phyloP scores from a whole-genome alignment of 2,888 invertebrate species.

The Entomobrya multifasciata region DNA sequence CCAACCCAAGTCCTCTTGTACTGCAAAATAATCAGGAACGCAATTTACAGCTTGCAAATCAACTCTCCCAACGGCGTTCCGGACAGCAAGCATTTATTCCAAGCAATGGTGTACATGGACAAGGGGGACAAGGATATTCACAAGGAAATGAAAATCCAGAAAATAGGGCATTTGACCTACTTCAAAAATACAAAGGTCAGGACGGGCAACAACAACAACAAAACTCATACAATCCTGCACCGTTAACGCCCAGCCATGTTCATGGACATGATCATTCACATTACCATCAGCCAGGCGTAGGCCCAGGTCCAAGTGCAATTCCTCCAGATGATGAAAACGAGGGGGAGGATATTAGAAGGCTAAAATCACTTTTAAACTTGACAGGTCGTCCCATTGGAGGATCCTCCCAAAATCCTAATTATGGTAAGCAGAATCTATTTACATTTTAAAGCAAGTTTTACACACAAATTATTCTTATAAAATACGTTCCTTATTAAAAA shows the following conservation, averaged over 20 bases:
- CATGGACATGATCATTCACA: background rate
- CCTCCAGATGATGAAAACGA: constrained; percentile 62
- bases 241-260: constrained; percentile 25
- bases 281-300: background rate
- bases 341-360: constrained; percentile 52
- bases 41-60: constrained; percentile 52
- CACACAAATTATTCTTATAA: background rate
- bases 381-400: constrained; percentile 18
- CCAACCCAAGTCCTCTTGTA: constrained; percentile 50
- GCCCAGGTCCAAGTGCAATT: too few relatives aligned
- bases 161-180: constrained; percentile 35
- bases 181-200: constrained; percentile 47
- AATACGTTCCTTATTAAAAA: background rate
- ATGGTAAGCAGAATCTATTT: constrained; percentile 11
- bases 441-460: too few relatives aligned
- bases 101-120: background rate
- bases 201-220: background rate
- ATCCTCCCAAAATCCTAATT: background rate
- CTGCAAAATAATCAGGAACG: constrained; percentile 54
- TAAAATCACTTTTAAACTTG: constrained; percentile 60
- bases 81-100: constrained; percentile 38
- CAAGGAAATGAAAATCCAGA: constrained; percentile 55
- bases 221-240: constrained; percentile 33
- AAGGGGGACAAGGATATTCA: background rate
- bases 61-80: constrained; percentile 16